Evolutionary conservation across 2,797 vertebrate genomes (phyloP).

Genomic region (Hyperoplus immaculatus): DNA sequence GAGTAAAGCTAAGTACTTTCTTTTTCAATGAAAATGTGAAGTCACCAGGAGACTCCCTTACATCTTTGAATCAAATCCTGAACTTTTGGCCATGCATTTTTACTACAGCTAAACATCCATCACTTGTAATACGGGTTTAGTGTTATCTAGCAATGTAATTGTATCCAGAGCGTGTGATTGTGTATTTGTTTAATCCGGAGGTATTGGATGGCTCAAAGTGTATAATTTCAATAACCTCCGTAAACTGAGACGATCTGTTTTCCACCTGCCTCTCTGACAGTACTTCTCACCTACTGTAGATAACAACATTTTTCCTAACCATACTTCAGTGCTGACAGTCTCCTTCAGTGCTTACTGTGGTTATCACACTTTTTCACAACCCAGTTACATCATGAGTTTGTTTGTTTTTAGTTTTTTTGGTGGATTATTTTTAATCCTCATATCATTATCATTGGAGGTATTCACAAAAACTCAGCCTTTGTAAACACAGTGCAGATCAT

Average conservation of each 20-base stretch:
- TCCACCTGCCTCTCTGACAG: conserved; percentile 21
- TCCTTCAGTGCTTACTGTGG: neutral
- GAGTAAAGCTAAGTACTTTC: neutral
- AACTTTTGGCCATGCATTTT: neutral
- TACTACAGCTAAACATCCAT: conserved; percentile 6
- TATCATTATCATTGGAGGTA: neutral
- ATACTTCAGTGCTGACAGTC: neutral
- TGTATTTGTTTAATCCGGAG: conserved; percentile 41
- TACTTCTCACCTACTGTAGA: conserved; percentile 21
- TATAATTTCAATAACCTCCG: conserved; percentile 31
- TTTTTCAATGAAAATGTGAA: too few relatives aligned
- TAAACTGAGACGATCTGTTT: conserved; percentile 41
- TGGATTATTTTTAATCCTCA: neutral
- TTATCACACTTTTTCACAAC: neutral
- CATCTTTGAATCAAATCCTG: conserved; percentile 7
- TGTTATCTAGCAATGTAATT: conserved; percentile 33
- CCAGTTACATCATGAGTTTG: neutral
- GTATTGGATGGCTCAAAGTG: conserved; percentile 24
- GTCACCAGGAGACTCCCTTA: neutral
- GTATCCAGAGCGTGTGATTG: conserved; percentile 29
- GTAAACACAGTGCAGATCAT: neutral
- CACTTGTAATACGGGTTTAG: conserved; percentile 8
- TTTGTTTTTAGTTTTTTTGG: neutral
- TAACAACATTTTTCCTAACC: conserved; percentile 24
- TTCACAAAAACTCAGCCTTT: neutral